Evolutionary conservation across 1,140 invertebrate genomes (phyloP).

Genomic region (Papilio helenus): DNA sequence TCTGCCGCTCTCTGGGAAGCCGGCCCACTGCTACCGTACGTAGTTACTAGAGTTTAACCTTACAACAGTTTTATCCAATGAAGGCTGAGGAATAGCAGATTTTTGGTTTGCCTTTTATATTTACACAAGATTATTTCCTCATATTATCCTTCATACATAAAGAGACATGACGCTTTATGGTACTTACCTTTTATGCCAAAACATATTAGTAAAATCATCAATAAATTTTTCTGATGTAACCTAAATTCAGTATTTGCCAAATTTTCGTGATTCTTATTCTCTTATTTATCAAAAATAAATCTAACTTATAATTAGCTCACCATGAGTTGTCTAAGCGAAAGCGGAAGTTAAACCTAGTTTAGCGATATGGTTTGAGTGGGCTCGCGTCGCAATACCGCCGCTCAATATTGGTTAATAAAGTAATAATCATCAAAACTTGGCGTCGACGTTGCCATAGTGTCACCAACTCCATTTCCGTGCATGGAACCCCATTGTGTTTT

Average conservation of each 20-base stretch:
- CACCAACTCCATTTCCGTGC: constrained; percentile 43
- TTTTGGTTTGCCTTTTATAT: too few relatives aligned
- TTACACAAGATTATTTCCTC: too few relatives aligned
- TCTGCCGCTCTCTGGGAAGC: constrained; percentile 57
- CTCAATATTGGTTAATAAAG: constrained; percentile 82
- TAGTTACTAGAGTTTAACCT: constrained; percentile 38
- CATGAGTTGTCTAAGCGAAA: not conserved
- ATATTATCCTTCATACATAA: too few relatives aligned
- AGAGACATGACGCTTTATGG: too few relatives aligned
- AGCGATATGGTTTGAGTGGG: constrained; percentile 40
- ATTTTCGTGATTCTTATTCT: too few relatives aligned
- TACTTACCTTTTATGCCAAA: too few relatives aligned
- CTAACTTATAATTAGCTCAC: not conserved
- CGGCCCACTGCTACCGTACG: constrained; percentile 26
- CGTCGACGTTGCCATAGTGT: constrained; percentile 68
- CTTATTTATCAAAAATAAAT: too few relatives aligned
- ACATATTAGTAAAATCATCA: too few relatives aligned
- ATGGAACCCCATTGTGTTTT: constrained; percentile 2
- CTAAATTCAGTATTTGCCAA: too few relatives aligned
- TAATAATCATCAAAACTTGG: constrained; percentile 80
- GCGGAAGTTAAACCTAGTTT: constrained; percentile 30
- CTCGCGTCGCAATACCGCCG: constrained; percentile 48
- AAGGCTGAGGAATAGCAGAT: not conserved
- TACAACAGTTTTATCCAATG: not conserved
- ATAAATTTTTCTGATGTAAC: too few relatives aligned